Evolutionary conservation across 2,113 vertebrate genomes (phyloP).

Genomic region (Epinephelus cyanopodus): DNA sequence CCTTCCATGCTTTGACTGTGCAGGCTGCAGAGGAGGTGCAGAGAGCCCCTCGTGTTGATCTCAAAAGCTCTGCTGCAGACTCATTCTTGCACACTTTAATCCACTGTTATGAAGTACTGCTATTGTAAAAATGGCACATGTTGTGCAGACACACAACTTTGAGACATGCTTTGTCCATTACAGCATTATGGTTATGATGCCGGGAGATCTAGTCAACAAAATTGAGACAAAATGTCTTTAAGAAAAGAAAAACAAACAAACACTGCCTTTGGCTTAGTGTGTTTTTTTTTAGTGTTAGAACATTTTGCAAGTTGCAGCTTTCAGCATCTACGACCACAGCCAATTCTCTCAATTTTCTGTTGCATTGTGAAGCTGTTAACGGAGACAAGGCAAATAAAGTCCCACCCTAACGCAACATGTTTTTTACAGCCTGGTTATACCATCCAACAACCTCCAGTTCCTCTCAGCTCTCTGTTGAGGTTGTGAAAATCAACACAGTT

Average conservation of each 20-base stretch:
- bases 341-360: background rate
- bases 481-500: no score
- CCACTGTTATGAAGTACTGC: background rate
- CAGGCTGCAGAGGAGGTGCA: slow-evolving; percentile 3
- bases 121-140: background rate
- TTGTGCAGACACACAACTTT: background rate
- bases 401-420: background rate
- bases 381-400: background rate
- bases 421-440: background rate
- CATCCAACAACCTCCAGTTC: background rate
- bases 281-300: no score
- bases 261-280: background rate
- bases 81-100: background rate
- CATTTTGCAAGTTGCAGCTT: no score
- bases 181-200: background rate
- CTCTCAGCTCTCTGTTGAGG: background rate
- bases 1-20: background rate
- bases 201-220: background rate
- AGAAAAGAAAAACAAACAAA: background rate
- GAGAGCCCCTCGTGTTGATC: background rate
- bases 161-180: background rate
- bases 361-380: background rate
- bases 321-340: background rate
- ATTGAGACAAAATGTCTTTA: background rate
- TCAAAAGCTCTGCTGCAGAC: background rate